Conservation (phyloP, 2,888 invertebrate species). For the Drosophila recens region DNA sequence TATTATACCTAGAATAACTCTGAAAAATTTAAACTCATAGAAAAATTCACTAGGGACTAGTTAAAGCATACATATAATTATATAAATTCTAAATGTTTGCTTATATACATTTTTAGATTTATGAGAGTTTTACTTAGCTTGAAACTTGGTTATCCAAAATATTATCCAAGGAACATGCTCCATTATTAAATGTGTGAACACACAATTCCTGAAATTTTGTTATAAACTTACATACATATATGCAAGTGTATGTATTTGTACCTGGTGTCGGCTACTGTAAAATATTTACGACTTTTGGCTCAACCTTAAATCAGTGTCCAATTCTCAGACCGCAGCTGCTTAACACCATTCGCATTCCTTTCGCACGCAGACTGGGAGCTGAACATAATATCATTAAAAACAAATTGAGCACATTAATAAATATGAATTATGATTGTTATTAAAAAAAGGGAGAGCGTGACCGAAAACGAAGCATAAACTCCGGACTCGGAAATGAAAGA, state of each 20-base stretch:
- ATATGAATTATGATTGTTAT: constrained; percentile 74
- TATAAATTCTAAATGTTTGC: neutral
- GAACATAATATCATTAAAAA: constrained; percentile 65
- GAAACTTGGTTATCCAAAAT: neutral
- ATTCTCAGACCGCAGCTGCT: constrained; percentile 26
- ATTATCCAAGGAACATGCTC: constrained; percentile 5
- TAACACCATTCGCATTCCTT: neutral
- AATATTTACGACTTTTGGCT: constrained; percentile 46
- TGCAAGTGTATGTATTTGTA: constrained; percentile 6
- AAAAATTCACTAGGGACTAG: no score
- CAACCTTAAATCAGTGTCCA: constrained; percentile 45
- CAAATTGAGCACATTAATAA: constrained; percentile 76
- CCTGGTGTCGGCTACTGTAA: constrained; percentile 25
- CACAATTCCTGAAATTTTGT: constrained; percentile 37
- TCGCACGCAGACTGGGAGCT: constrained; percentile 3
- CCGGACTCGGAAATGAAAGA: constrained; percentile 21
- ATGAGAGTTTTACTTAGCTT: constrained; percentile 22
- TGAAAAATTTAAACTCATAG: no score
- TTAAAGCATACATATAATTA: no score
- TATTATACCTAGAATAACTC: no score
- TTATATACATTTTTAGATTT: neutral
- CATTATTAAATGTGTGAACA: constrained; percentile 53
- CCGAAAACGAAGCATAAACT: constrained; percentile 21
- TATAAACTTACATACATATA: constrained; percentile 1
- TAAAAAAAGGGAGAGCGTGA: constrained; percentile 52